Evolutionary conservation across 2,797 vertebrate genomes (phyloP).

Genomic region (Pitangus sulphuratus): DNA sequence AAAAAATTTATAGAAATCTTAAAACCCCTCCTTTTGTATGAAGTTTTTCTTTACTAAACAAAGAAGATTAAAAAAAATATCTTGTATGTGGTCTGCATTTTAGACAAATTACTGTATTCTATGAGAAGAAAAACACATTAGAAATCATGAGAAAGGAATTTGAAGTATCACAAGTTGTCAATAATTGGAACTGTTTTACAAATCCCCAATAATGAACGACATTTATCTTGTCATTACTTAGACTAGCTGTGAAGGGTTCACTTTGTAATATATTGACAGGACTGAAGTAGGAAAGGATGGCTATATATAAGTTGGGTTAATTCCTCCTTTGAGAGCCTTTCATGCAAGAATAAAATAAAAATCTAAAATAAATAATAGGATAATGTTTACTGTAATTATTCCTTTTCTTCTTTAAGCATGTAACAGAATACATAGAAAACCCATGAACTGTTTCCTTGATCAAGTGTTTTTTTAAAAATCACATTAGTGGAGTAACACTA

Average conservation of each 20-base stretch:
- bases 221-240: neutral
- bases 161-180: neutral
- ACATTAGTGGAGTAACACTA: neutral
- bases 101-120: neutral
- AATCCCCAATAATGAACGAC: neutral
- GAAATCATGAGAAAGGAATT: neutral
- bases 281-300: neutral
- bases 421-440: neutral
- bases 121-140: neutral
- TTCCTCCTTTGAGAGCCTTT: neutral
- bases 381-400: neutral
- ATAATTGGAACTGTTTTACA: neutral
- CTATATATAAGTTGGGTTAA: neutral
- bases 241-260: neutral
- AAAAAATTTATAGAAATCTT: neutral
- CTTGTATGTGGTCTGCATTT: neutral
- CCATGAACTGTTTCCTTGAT: neutral
- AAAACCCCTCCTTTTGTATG: rapidly evolving
- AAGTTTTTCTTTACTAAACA: neutral
- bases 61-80: neutral
- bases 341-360: neutral
- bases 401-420: neutral
- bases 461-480: neutral
- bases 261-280: neutral
- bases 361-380: neutral